Percentiles rank a stretch among this genome's conserved stretches.
Evolutionary conservation across 2,888 invertebrate genomes (phyloP).

Genomic region (Latrodectus elegans): DNA sequence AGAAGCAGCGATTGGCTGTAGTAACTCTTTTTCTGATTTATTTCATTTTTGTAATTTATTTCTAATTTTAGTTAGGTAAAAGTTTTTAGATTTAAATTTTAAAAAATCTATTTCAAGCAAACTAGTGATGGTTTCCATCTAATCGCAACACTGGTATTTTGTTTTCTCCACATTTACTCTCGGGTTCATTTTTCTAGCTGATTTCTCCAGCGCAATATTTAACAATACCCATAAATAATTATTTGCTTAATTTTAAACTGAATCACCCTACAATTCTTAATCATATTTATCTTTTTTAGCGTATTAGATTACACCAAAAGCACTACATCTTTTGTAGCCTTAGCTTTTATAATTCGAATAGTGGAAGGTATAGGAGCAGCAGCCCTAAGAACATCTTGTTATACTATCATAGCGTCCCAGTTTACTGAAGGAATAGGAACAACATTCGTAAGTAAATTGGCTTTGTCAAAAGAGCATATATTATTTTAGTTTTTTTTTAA

Average conservation of each 20-base stretch:
- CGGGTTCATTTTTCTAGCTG: conserved; percentile 15
- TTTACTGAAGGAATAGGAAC: conserved; percentile 89
- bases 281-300: conserved; percentile 69
- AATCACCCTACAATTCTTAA: too few relatives aligned
- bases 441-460: conserved; percentile 83
- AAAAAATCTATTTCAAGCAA: background rate
- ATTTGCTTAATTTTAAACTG: too few relatives aligned
- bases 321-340: conserved; percentile 82
- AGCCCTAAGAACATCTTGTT: conserved; percentile 88
- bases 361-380: conserved; percentile 90
- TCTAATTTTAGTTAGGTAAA: background rate
- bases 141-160: background rate
- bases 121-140: background rate
- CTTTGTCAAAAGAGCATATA: too few relatives aligned
- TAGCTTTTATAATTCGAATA: conserved; percentile 86
- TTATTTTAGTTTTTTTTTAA: too few relatives aligned
- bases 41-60: background rate
- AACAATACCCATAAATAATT: too few relatives aligned
- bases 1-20: background rate
- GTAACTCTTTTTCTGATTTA: background rate
- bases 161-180: background rate
- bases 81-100: background rate
- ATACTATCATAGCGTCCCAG: conserved; percentile 90
- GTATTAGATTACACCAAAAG: conserved; percentile 74
- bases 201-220: conserved; percentile 26